Base-by-base conservation (phyloP, 2,888 invertebrate species). In the Pinctada fucata region DNA sequence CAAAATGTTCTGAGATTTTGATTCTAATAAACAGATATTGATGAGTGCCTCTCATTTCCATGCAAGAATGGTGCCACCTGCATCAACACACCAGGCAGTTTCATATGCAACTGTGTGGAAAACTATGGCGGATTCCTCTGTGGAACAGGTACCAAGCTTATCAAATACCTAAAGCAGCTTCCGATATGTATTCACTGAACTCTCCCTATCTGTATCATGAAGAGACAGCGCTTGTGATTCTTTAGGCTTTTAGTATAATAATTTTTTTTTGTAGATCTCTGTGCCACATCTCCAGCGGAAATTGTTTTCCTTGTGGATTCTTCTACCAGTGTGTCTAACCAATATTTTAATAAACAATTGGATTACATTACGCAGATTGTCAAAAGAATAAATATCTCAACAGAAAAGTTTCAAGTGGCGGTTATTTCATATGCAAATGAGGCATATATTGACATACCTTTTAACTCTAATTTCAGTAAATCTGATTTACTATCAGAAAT, bases 21-120 rank as follows among this genome's bases (percentile, higher is more conserved):
- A 10, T 58, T 58, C 13, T 58, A 6, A 58, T 13, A 58, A 10
- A 58, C 58, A 63, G 75, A 75, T 58, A 68, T 75, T 2, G 67
- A 75, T 63, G 75, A 75, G 69, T 75, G 75, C 45, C 49, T 58
- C 48, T 52, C 58, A 0, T 8, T 58, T 5, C 75, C 75, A 13
- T 75, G 75, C 51, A 6, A 58, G n/a, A 48, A 75, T 48, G 31
- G 67, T 48, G 69, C 47, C 13, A 4, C 69, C 2, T 75, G 75
- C 16, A 10, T 52, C n/a, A 75, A 75, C 49, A 58, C 48, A 2
- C 45, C 10, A 3, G 75, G 75, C 3, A 49, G 58, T 2, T 75
- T 69, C 48, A 31, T n/a, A 8, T 75, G 75, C 48, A 2, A 58
- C 1, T 75, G 75, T 63, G 1, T 13, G 5, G 16, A 51, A 13